Percentiles rank a stretch among this genome's conserved stretches.
phyloP scores from a whole-genome alignment of 2,113 vertebrate genomes.

The Zeus faber region DNA sequence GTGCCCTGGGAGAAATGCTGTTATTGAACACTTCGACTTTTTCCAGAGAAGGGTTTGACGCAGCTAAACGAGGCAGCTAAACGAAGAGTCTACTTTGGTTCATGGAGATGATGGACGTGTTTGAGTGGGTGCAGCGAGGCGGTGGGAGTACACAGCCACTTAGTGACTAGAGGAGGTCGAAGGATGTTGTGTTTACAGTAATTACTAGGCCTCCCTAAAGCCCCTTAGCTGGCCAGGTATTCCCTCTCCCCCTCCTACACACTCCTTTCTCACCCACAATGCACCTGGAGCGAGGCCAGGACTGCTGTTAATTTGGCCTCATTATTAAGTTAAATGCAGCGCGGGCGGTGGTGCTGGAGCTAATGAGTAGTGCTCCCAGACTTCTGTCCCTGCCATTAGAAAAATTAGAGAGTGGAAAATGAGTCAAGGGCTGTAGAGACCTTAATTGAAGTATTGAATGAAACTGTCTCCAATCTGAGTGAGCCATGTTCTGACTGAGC shows the following conservation, averaged over 20 bases:
- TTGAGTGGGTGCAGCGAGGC: slow-evolving; percentile 1
- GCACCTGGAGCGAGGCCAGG: slow-evolving; percentile 74
- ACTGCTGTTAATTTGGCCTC: slow-evolving; percentile 76
- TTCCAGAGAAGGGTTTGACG: slow-evolving; percentile 5
- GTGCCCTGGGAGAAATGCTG: too few relatives aligned
- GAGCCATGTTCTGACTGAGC: slow-evolving; percentile 60
- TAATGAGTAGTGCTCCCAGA: slow-evolving; percentile 80
- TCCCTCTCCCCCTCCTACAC: slow-evolving; percentile 27
- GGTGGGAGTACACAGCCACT: slow-evolving; percentile 16
- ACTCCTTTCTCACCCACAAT: slow-evolving; percentile 56
- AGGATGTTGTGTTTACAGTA: slow-evolving; percentile 42
- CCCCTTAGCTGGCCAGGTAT: slow-evolving; percentile 50
- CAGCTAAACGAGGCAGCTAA: background rate
- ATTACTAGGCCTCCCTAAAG: slow-evolving; percentile 43
- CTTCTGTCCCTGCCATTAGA: slow-evolving; percentile 79
- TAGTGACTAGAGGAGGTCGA: slow-evolving; percentile 8
- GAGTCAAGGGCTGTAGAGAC: slow-evolving; percentile 72
- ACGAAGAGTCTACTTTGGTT: slow-evolving; percentile 4
- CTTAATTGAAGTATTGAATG: slow-evolving; percentile 77
- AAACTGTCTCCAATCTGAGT: slow-evolving; percentile 72
- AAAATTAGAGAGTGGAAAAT: slow-evolving; percentile 84
- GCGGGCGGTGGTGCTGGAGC: slow-evolving; percentile 69
- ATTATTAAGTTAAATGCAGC: slow-evolving; percentile 78
- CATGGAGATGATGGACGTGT: background rate
- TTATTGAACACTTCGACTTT: slow-evolving; percentile 2